These are phyloP conservation scores for Zoroaster sp. DNA, from an alignment of 53 echinoderm and acorn worm genomes.

Conservation along the genomic window DNA sequence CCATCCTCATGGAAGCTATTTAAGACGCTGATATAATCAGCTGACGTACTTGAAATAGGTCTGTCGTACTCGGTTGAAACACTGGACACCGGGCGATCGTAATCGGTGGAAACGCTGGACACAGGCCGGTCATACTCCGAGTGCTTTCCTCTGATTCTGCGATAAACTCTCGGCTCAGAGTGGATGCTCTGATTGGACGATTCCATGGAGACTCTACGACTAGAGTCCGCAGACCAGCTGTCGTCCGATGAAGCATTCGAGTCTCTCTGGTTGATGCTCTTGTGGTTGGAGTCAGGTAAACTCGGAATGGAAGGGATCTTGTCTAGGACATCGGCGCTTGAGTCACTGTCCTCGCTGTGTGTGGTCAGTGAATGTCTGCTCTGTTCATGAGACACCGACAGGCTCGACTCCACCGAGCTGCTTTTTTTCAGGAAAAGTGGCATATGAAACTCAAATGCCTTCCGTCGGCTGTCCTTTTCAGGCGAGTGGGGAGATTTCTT, in stretches of 20 bases:
- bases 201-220: not conserved
- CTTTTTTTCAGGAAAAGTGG: slow-evolving; percentile 29
- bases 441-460: slow-evolving; percentile 34
- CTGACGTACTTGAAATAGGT: slow-evolving; percentile 20
- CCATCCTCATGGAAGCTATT: slow-evolving; percentile 36
- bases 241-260: slow-evolving; percentile 10
- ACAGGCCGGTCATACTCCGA: slow-evolving; percentile 1
- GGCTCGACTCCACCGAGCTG: slow-evolving; percentile 14
- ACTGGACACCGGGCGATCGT: slow-evolving; percentile 12
- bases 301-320: not conserved
- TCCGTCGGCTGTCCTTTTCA: slow-evolving; percentile 14
- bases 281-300: not conserved
- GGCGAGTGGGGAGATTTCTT: not conserved
- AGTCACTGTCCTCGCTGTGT: slow-evolving; percentile 18
- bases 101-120: not conserved
- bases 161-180: not conserved
- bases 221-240: not conserved
- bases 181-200: slow-evolving; percentile 9
- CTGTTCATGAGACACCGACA: not conserved
- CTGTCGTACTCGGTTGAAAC: slow-evolving; percentile 3
- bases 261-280: not conserved
- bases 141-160: not conserved
- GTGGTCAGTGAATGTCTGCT: not conserved
- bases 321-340: not conserved
- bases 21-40: slow-evolving; percentile 32